phyloP scores from a whole-genome alignment of 2,888 invertebrate species.

The Acheta domesticus region DNA sequence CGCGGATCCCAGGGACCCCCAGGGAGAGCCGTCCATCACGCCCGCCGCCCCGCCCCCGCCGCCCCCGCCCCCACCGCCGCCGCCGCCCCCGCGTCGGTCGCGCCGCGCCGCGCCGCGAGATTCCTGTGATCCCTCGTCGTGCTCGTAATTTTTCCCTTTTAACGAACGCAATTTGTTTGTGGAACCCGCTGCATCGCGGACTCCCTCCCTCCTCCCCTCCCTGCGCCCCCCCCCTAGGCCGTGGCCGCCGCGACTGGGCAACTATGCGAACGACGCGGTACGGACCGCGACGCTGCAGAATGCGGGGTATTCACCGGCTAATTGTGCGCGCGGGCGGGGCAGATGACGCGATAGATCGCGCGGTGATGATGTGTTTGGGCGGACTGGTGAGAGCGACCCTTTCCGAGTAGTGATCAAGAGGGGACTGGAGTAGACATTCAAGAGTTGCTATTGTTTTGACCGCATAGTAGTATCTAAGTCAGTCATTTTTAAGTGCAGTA shows the following conservation, averaged over 20 bases:
- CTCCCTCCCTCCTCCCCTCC: not conserved
- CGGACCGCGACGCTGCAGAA: not conserved
- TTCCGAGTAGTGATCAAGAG: no score
- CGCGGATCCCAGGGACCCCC: not conserved
- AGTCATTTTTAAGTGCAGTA: no score
- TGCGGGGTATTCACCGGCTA: not conserved
- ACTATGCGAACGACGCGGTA: not conserved
- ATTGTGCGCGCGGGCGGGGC: not conserved
- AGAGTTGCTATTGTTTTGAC: no score
- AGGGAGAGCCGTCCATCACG: constrained; percentile 1
- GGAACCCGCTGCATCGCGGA: no score
- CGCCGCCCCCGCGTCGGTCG: not conserved
- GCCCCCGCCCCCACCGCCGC: not conserved
- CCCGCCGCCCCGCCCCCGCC: constrained; percentile 1
- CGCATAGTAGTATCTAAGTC: no score
- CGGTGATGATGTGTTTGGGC: no score
- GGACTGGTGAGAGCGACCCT: no score
- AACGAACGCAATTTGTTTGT: no score
- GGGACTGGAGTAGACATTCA: no score
- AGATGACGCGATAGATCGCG: no score
- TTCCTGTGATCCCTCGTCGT: not conserved
- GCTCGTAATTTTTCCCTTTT: no score
- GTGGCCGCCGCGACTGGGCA: not conserved
- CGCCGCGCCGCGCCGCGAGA: not conserved
- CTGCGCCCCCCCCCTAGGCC: not conserved